phyloP scores from a whole-genome alignment of 2,113 vertebrate species.

The Malurus cyaneus region DNA sequence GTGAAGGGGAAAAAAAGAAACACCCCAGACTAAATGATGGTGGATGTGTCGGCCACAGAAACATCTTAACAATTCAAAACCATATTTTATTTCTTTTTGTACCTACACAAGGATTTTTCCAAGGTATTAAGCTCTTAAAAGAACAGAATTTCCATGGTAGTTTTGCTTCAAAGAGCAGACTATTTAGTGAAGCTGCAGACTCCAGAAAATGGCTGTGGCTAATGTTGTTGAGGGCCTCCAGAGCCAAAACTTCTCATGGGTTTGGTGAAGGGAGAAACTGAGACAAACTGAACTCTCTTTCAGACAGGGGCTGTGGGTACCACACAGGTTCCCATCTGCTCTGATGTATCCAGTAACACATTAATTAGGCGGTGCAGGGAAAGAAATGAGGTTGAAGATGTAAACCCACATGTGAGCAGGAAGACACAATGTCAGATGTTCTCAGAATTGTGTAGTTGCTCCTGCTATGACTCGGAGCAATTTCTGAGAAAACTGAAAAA shows the following conservation, averaged over 20 bases:
- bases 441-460: not conserved
- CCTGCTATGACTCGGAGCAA: not conserved
- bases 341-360: not conserved
- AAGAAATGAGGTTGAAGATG: not conserved
- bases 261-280: not conserved
- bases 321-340: not conserved
- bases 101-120: not conserved
- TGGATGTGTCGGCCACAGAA: not conserved
- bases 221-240: not conserved
- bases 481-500: slow-evolving; percentile 38
- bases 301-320: not conserved
- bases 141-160: not conserved
- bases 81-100: not conserved
- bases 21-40: not conserved
- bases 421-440: not conserved
- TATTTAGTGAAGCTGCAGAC: not conserved
- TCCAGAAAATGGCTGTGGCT: not conserved
- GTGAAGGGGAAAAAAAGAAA: not conserved
- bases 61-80: not conserved
- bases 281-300: not conserved
- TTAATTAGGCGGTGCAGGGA: not conserved
- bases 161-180: not conserved
- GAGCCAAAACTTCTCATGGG: not conserved
- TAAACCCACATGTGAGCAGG: not conserved
- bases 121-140: not conserved